phyloP scores from a whole-genome alignment of 1,140 invertebrate genomes.

The Listronotus oregonensis region DNA sequence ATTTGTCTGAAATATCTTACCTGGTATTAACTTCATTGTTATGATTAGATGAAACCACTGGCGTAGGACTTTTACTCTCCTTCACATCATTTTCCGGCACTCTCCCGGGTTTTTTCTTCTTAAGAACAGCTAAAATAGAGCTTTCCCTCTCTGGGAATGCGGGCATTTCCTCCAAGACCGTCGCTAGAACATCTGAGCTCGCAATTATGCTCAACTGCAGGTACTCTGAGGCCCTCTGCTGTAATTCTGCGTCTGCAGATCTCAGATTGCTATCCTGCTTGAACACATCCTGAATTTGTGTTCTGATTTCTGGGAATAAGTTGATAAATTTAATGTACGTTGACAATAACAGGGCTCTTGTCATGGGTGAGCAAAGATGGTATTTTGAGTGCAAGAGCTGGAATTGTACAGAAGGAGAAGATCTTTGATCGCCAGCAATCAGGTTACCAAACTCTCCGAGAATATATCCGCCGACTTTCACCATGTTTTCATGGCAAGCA shows the following conservation, averaged over 20 bases:
- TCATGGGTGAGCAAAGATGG: constrained; percentile 96
- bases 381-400: constrained; percentile 97
- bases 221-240: constrained; percentile 98
- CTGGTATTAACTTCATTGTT: constrained; percentile 65
- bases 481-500: constrained; percentile 99
- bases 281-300: constrained; percentile 95
- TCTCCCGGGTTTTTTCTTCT: constrained; percentile 95
- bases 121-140: constrained; percentile 94
- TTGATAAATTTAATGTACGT: constrained; percentile 99
- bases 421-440: constrained; percentile 97
- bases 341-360: constrained; percentile 92
- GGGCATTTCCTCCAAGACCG: constrained; percentile 99
- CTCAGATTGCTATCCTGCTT: constrained; percentile 94
- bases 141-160: constrained; percentile 99
- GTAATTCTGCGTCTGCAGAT: constrained; percentile 97
- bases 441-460: constrained; percentile 99
- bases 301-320: constrained; percentile 98
- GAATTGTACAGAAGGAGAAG: constrained; percentile 94
- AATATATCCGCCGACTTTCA: constrained; percentile 99
- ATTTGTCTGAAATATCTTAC: constrained; percentile 51
- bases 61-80: constrained; percentile 78
- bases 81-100: constrained; percentile 84
- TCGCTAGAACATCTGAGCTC: constrained; percentile 95
- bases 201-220: constrained; percentile 95
- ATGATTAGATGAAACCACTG: constrained; percentile 61